Evolutionary conservation across 92 coral and sea anemone species (phyloP), one percentile per base, ranked within the genome.

Genomic region (Palythoa grandis): DNA sequence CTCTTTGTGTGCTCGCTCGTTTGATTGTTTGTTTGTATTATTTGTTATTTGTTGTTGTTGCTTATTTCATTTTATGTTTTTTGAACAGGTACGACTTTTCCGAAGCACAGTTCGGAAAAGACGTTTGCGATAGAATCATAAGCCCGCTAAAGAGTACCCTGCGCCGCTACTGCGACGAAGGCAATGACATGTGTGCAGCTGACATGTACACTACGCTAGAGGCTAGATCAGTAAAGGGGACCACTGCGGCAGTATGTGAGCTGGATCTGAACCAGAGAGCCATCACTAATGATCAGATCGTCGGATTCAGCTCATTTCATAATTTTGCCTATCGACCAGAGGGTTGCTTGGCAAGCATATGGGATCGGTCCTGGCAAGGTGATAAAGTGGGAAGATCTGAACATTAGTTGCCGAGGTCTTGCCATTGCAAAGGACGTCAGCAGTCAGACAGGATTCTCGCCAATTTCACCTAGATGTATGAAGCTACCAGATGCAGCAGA

Each of bases 211-310:
- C 35, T 29, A 1, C 35, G 35, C 35, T 29, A 29, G 35, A 29
- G 76, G 52, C 52, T 22, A 82, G 47, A n/a, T n/a, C n/a, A n/a
- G n/a, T n/a, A n/a, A n/a, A 91, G 65, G 90, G 92, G 60, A 60
- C 85, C 67, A 74, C 94, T 16, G 94, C 94, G 68, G 90, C 90
- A 70, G 94, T 91, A 25, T 91, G 91, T 72, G 94, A 92, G 60
- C 69, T 88, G 73, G 84, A 88, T 84, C n/a, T n/a, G n/a, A n/a
- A n/a, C n/a, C n/a, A n/a, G n/a, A n/a, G n/a, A n/a, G n/a, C n/a
- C n/a, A n/a, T n/a, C n/a, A n/a, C n/a, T n/a, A n/a, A n/a, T n/a
- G n/a, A n/a, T n/a, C n/a, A n/a, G n/a, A n/a, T n/a, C n/a, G n/a
- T n/a, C n/a, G n/a, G n/a, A n/a, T n/a, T n/a, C n/a, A n/a, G n/a